Conservation (phyloP, 1,140 invertebrate species). For the Drosophila saltans region DNA sequence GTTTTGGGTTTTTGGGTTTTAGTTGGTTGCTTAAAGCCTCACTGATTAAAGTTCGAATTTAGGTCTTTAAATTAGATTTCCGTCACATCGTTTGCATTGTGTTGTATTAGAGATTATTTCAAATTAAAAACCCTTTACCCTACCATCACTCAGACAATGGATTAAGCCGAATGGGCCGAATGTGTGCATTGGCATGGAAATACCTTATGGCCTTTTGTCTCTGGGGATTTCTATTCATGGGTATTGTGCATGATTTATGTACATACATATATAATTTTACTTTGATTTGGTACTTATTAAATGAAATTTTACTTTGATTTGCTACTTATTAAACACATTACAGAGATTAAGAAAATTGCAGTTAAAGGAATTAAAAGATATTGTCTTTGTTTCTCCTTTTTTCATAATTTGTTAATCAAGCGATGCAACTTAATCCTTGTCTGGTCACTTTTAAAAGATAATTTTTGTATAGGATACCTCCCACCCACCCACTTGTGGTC, state of each 20-base stretch:
- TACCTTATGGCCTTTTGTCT: neutral
- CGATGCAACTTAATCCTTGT: constrained; percentile 24
- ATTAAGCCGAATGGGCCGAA: neutral
- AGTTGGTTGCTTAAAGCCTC: neutral
- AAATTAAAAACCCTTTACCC: neutral
- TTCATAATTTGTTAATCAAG: constrained; percentile 45
- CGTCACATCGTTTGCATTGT: neutral
- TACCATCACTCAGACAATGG: neutral
- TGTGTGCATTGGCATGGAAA: constrained; percentile 1
- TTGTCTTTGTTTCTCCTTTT: no score
- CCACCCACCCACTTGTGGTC: constrained; percentile 16
- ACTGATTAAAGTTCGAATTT: neutral
- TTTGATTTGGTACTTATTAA: no score
- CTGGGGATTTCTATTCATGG: neutral
- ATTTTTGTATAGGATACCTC: neutral
- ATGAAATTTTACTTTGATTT: no score
- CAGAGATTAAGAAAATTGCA: no score
- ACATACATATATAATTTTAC: no score
- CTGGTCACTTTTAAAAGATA: neutral
- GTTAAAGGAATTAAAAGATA: no score
- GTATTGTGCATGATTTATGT: no score
- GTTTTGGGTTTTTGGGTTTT: neutral
- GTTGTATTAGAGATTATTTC: constrained; percentile 1
- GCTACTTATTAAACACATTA: no score
- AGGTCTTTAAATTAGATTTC: constrained; percentile 3